Base-by-base conservation (phyloP, 1,140 invertebrate genomes). In the Streblospio benedicti region DNA sequence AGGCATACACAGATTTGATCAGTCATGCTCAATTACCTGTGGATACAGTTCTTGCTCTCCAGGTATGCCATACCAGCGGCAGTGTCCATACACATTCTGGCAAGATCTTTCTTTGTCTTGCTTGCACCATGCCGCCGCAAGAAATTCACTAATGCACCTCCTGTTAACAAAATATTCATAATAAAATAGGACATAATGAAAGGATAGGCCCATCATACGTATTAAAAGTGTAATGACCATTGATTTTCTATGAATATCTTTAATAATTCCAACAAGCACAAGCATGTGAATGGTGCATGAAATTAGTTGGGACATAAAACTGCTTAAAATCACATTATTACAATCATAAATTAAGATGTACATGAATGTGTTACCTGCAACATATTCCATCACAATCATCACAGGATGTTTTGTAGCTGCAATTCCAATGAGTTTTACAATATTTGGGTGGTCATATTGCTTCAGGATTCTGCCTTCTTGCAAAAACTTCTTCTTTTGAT, bases 301-400 rank as follows among this genome's bases (percentile, higher is more conserved):
- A n/a, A n/a, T n/a, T n/a, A n/a, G n/a, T n/a, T n/a, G n/a, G n/a
- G n/a, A n/a, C n/a, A n/a, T n/a, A n/a, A n/a, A n/a, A n/a, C n/a
- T n/a, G n/a, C n/a, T n/a, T n/a, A n/a, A n/a, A n/a, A n/a, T n/a
- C n/a, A n/a, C n/a, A n/a, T n/a, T n/a, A n/a, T n/a, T n/a, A n/a
- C n/a, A n/a, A n/a, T n/a, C n/a, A n/a, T n/a, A 33, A 33, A 20
- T 33, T 55, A 4, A 49, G 9, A n/a, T n/a, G 9, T 25, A 31
- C 9, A 0, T 16, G 43, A 20, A 18, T 5, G 20, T 16, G 32
- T 72, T 76, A 90, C 91, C 91, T 65, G 88, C 85, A n/a, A 96
- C 91, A 56, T 94, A 81, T 80, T 98, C 94, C 93, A 98, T 96
- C 23, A 97, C 91, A 70, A 98, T 97, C 93, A 97, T 97, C 51